Evolutionary conservation across 1,140 invertebrate genomes (phyloP).

Genomic region (Pararge aegeria): DNA sequence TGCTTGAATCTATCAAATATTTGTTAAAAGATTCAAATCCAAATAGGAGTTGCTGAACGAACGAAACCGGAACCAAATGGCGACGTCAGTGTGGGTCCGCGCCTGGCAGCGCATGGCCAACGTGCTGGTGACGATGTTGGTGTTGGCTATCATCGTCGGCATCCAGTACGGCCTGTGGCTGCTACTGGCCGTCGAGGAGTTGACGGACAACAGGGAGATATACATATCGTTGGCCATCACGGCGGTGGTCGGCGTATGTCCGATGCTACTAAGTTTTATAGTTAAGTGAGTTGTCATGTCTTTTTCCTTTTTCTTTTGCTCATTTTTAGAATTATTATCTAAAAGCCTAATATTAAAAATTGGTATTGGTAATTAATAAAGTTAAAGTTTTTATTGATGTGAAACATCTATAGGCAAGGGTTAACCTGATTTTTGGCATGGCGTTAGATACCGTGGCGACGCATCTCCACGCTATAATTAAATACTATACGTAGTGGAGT

Average conservation of each 20-base stretch:
- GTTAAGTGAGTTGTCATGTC: conserved; percentile 45
- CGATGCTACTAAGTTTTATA: conserved; percentile 47
- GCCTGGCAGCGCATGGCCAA: conserved; percentile 47
- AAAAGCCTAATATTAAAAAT: no score
- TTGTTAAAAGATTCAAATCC: no score
- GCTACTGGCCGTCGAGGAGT: conserved; percentile 29
- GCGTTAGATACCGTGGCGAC: no score
- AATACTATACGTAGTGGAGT: no score
- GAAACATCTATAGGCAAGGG: no score
- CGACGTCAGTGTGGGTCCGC: conserved; percentile 29
- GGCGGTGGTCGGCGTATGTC: conserved; percentile 38
- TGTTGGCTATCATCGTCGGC: conserved; percentile 64
- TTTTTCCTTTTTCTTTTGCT: conserved; percentile 7
- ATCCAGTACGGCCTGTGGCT: conserved; percentile 57
- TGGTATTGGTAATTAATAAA: no score
- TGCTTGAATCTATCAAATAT: no score
- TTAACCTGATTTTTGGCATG: no score
- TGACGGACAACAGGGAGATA: conserved; percentile 36
- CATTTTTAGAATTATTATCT: no score
- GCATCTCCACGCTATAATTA: no score
- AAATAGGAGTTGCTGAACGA: conserved; percentile 77
- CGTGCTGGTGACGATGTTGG: conserved; percentile 60
- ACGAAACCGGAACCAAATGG: conserved; percentile 46
- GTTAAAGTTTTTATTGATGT: no score
- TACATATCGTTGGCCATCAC: conserved; percentile 43